These are phyloP conservation scores for Megastigmus dorsalis DNA, from an alignment of 2,888 invertebrate genomes.

Conservation along the genomic window DNA sequence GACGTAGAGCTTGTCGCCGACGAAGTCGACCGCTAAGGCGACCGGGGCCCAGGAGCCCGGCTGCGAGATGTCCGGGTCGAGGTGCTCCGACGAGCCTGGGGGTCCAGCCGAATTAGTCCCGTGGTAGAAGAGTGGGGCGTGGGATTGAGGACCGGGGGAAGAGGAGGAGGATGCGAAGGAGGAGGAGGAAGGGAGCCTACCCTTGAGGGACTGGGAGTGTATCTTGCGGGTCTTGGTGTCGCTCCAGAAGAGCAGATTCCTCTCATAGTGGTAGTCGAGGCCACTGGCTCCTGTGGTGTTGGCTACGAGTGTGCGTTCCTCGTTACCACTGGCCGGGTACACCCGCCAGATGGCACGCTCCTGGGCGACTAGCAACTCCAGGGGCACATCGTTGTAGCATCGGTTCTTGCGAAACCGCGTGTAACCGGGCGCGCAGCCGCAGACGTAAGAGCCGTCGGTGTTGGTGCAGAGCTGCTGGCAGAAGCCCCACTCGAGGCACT, in stretches of 20 bases:
- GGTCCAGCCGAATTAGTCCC: too few relatives aligned
- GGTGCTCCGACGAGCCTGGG: slow-evolving; percentile 52
- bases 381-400: slow-evolving; percentile 78
- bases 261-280: slow-evolving; percentile 87
- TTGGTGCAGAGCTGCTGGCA: slow-evolving; percentile 97
- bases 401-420: slow-evolving; percentile 77
- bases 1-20: slow-evolving; percentile 96
- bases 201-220: slow-evolving; percentile 74
- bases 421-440: slow-evolving; percentile 89
- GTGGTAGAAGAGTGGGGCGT: too few relatives aligned
- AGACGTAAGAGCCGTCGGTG: slow-evolving; percentile 87
- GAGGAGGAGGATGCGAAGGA: too few relatives aligned
- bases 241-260: slow-evolving; percentile 90
- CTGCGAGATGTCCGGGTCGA: slow-evolving; percentile 82
- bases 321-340: slow-evolving; percentile 81
- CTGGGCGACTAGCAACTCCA: slow-evolving; percentile 82
- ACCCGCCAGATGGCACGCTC: slow-evolving; percentile 84
- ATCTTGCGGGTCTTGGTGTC: slow-evolving; percentile 91
- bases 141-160: too few relatives aligned
- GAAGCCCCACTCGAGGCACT: slow-evolving; percentile 93
- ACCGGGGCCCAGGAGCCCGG: slow-evolving; percentile 93
- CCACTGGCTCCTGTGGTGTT: slow-evolving; percentile 92
- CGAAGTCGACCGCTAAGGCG: slow-evolving; percentile 96
- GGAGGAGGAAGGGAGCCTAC: too few relatives aligned
- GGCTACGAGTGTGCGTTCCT: slow-evolving; percentile 80